Percentiles rank a stretch among this genome's conserved stretches.
These are phyloP conservation scores for Cephonodes hylas DNA, from an alignment of 2,888 invertebrate species.

Conservation along the genomic window DNA sequence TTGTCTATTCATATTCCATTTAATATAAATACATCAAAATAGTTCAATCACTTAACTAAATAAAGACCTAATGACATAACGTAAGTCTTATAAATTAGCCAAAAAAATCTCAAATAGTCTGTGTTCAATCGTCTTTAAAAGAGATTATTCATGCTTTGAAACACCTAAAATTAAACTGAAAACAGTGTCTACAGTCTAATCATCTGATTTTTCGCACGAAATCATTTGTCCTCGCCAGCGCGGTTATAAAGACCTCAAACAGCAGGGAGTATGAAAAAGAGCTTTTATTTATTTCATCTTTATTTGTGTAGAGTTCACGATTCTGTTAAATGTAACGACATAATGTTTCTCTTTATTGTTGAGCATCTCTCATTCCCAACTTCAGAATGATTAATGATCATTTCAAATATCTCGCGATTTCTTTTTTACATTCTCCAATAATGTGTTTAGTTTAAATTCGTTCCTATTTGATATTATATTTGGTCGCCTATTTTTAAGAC, in stretches of 20 bases:
- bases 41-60: too few species aligned
- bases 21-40: too few species aligned
- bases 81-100: too few species aligned
- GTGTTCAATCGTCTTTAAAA: too few species aligned
- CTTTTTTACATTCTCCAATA: not conserved
- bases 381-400: not conserved
- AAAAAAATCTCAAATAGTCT: too few species aligned
- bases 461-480: not conserved
- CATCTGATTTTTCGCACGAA: not conserved
- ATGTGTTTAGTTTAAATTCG: not conserved
- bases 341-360: slow-evolving; percentile 4
- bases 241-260: not conserved
- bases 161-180: not conserved
- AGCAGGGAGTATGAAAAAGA: not conserved
- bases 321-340: slow-evolving; percentile 4
- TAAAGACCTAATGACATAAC: too few species aligned
- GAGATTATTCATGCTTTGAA: not conserved
- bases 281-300: slow-evolving; percentile 1
- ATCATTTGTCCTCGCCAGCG: not conserved
- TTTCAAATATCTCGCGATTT: not conserved
- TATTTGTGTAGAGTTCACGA: not conserved
- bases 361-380: not conserved
- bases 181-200: not conserved
- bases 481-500: too few species aligned
- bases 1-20: too few species aligned